Evolutionary conservation across 2,113 vertebrate species (phyloP), one percentile per base, ranked within the genome.

Genomic region (Dicentrarchus labrax): DNA sequence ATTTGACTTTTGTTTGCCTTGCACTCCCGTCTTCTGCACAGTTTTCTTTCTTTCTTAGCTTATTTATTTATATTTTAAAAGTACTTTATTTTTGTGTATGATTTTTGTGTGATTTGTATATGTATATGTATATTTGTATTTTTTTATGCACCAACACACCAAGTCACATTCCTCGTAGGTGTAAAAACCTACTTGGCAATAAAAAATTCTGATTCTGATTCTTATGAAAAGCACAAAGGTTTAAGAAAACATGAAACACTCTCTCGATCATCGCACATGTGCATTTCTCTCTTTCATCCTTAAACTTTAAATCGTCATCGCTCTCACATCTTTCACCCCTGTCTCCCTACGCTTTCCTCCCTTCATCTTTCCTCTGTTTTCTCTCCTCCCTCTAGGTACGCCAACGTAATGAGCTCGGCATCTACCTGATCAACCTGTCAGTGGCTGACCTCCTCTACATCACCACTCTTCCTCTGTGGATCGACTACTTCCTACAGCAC

Each of bases 351-450:
- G 16, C 21, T 3, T 12, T 54, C 5, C 24, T 51, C 1, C 3
- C 21, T 15, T 30, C 50, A 4, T 6, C 17, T 41, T 12, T 22
- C 43, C 9, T 3, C 36, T 41, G 13, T 43, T 3, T 8, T 17
- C 5, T 54, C 3, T 72, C 21, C 51, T 5, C 21, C 7, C n/a
- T 70, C 10, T 76, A 94, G 94, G 94, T 98, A 47, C 93, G 94
- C 22, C 97, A 97, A 66, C 96, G 90, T 72, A 98, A 98, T 2
- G 97, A 98, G 91, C 94, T 98, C 21, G 97, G 97, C 0, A 92
- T 98, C 68, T 98, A 98, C 92, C 94, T 98, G 86, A 96, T 98
- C 80, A 98, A 98, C 94, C 95, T 98, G 53, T 98, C 97, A 4
- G 91, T 98, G 17, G 97, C 97, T 0, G 97, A 98, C 93, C 96